Evolutionary conservation across 2,113 vertebrate genomes (phyloP).

Genomic region (Petaurus breviceps): DNA sequence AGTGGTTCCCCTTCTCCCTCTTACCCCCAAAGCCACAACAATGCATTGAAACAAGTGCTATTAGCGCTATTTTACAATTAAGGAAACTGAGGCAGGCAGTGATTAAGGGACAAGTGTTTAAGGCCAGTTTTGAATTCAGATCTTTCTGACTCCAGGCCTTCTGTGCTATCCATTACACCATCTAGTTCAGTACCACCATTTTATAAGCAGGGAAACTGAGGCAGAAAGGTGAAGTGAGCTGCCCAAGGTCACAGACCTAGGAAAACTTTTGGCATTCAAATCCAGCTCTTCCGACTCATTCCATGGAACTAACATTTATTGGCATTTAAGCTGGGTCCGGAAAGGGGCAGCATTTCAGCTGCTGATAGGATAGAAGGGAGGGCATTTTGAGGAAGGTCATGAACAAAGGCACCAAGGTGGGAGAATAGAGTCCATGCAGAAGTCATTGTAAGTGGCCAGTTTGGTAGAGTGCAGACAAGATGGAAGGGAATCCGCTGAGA

Average conservation of each 20-base stretch:
- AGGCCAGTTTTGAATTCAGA: background rate
- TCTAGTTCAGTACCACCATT: background rate
- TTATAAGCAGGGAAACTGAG: background rate
- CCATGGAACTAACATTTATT: background rate
- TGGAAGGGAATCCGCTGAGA: background rate
- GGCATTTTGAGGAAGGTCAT: background rate
- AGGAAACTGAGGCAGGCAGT: background rate
- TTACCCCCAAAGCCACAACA: background rate
- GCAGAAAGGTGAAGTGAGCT: background rate
- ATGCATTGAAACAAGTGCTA: background rate
- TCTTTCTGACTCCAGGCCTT: background rate
- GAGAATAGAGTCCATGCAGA: too few species aligned
- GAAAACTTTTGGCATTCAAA: background rate
- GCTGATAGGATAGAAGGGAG: background rate
- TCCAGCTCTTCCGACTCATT: background rate
- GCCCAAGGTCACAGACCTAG: background rate
- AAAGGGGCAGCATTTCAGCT: background rate
- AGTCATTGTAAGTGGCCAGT: too few species aligned
- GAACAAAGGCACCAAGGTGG: background rate
- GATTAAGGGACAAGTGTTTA: too few species aligned
- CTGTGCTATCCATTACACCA: background rate
- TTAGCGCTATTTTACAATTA: background rate
- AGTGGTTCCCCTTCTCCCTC: background rate
- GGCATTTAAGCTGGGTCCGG: background rate
- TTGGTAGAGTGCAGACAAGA: background rate